phyloP scores from a whole-genome alignment of 2,888 invertebrate species.

The Venusia cambrica region DNA sequence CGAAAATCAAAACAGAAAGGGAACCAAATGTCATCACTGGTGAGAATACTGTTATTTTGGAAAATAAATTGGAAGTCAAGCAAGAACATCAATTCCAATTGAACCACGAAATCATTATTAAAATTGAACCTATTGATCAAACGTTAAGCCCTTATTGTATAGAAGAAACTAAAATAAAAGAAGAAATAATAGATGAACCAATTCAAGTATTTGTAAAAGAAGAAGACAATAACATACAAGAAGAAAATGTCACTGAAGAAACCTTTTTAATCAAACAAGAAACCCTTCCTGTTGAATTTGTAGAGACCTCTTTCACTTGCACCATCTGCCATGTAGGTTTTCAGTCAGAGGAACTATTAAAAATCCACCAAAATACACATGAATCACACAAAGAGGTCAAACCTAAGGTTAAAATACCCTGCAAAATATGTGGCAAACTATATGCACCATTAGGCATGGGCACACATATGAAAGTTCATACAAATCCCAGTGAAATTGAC shows the following conservation, averaged over 20 bases:
- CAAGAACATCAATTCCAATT: too few species aligned
- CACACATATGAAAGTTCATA: constrained; percentile 1
- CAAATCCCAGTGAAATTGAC: too few species aligned
- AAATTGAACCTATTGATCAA: too few species aligned
- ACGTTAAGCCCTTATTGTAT: too few species aligned
- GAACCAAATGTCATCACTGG: too few species aligned
- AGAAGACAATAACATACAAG: neutral
- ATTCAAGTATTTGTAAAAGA: neutral
- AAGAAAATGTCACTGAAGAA: neutral
- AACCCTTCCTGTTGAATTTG: neutral
- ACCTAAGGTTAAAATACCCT: neutral
- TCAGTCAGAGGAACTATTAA: neutral
- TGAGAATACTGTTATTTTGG: too few species aligned
- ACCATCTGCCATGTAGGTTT: neutral
- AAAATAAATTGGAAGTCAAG: too few species aligned
- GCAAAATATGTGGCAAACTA: neutral
- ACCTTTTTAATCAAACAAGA: neutral
- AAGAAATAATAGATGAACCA: neutral
- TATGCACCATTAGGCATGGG: neutral
- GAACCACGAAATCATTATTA: too few species aligned
- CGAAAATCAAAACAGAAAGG: too few species aligned
- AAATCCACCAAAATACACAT: neutral
- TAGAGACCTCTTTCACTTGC: neutral
- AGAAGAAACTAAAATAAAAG: neutral
- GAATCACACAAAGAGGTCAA: neutral